Evolutionary conservation across 2,888 invertebrate species (phyloP).

Genomic region (Cantharis lateralis): DNA sequence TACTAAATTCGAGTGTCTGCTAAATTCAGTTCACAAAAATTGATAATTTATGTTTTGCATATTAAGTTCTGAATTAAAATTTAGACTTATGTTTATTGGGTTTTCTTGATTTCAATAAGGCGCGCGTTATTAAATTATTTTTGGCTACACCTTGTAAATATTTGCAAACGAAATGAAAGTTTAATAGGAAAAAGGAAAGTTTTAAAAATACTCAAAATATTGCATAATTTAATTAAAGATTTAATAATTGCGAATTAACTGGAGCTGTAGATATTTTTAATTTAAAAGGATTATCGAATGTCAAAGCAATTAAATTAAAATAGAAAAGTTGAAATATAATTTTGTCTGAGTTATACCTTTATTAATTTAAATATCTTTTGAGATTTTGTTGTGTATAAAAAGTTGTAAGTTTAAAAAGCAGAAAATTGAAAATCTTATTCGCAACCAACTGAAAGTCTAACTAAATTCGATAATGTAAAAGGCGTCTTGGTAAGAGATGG

Average conservation of each 20-base stretch:
- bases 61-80: too few species aligned
- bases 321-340: neutral
- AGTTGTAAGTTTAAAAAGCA: constrained; percentile 1
- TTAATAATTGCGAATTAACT: neutral
- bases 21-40: too few species aligned
- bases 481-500: constrained; percentile 1
- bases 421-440: constrained; percentile 1
- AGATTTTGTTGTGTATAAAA: neutral
- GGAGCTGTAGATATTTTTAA: neutral
- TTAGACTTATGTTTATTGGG: too few species aligned
- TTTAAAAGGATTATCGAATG: neutral
- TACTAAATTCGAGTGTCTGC: too few species aligned
- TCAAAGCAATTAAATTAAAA: neutral
- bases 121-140: too few species aligned
- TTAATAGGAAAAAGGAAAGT: neutral
- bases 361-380: neutral
- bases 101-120: too few species aligned
- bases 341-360: neutral
- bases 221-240: neutral
- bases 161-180: neutral
- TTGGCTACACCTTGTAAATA: too few species aligned
- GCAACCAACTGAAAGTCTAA: neutral
- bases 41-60: too few species aligned
- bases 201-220: neutral
- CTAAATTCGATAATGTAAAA: constrained; percentile 15